Evolutionary conservation across 2,797 vertebrate species (phyloP), one percentile per base, ranked within the genome.

Genomic region (Aphelocoma californica): DNA sequence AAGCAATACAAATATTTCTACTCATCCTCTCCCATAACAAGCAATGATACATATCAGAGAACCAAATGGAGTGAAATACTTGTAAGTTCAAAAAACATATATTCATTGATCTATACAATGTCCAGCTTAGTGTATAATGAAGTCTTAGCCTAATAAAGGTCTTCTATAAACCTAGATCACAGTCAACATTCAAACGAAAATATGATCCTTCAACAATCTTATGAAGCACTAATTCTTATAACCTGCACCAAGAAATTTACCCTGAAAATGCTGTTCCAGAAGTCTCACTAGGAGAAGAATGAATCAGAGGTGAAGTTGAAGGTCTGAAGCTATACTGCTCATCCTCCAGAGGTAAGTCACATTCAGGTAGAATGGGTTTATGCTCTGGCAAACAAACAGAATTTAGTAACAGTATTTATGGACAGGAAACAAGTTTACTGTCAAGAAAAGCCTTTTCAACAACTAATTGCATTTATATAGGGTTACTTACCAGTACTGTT

Each of bases 251-350:
- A 95, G 20, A 88, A 51, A 79, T 72, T 92, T 97, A 98, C 98
- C 97, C 96, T 74, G 97, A 97, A 60, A 96, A 93, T 17, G 94
- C 97, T 78, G 98, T 97, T 96, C 97, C 95, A 42, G 98, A 99
- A 56, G 97, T 96, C 69, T 99, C 99, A 96, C 99, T 99, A 58
- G 99, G 99, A 92, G 99, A 99, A 56, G 99, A 99, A 96, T 99
- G 99, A 73, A 98, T 99, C 42, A 99, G 97, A 18, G 99, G 99
- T 78, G 98, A 99, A 40, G 98, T 99, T 75, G 99, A 99, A 18
- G 99, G 99, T 95, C 99, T 98, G 96, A 99, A 99, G 96, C 97
- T 98, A 50, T 90, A 98, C 26, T 98, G 98, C 3, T 97, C 98
- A 62, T 98, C 98, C 70, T 98, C 98, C 40, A 58, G 89, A 93